Conservation (phyloP, 2,113 vertebrate species). For the human (Homo sapiens) region GRCh38 chr16:27298001-27298500, state of each 20-base stretch:
- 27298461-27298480: not conserved
- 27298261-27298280: not conserved
- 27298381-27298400: not conserved
- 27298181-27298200: not conserved
- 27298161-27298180: not conserved
- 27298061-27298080: not conserved
- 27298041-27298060: not conserved
- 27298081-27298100: not conserved
- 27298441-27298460: not conserved
- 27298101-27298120: not conserved
- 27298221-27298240: not conserved
- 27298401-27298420: constrained; percentile 14
- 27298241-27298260: constrained; percentile 53
- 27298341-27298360: not conserved
- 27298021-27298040: not conserved
- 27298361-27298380: not conserved
- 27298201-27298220: not conserved
- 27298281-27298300: not conserved
- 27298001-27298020: not conserved
- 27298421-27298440: not conserved
- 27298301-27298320: constrained; percentile 57
- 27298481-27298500: not conserved
- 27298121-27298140: not conserved
- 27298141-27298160: not conserved
- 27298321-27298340: constrained; percentile 56